Evolutionary conservation across 2,888 invertebrate species (phyloP).

Genomic region (Venusia cambrica): DNA sequence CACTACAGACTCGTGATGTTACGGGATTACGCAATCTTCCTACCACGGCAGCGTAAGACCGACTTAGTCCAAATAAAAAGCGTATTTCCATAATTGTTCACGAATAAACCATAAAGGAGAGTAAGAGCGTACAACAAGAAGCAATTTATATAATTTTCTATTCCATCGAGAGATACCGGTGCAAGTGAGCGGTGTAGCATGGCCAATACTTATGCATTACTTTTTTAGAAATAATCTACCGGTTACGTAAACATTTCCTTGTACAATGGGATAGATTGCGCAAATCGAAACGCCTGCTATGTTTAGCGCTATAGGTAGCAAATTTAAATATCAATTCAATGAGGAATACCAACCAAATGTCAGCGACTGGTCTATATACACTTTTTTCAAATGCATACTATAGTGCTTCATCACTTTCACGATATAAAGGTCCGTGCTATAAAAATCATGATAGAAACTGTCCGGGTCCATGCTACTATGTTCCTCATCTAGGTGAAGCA

Average conservation of each 20-base stretch:
- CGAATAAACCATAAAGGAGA: constrained; percentile 43
- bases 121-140: constrained; percentile 51
- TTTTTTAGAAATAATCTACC: constrained; percentile 45
- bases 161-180: constrained; percentile 55
- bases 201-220: constrained; percentile 59
- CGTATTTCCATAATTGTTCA: constrained; percentile 54
- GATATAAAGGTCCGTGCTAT: no score
- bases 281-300: no score
- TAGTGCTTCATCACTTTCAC: no score
- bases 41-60: no score
- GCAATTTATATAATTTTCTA: constrained; percentile 69
- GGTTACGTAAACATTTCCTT: constrained; percentile 46
- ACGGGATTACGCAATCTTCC: constrained; percentile 3
- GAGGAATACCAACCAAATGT: no score
- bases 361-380: no score
- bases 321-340: no score
- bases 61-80: constrained; percentile 37
- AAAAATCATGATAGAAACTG: no score
- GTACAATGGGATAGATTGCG: constrained; percentile 12
- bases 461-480: no score
- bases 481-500: no score
- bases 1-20: constrained; percentile 1
- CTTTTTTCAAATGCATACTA: no score
- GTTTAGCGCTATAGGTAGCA: no score
- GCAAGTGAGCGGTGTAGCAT: constrained; percentile 37